These are phyloP conservation scores for Mesaphorura yosii DNA, from an alignment of 1,140 invertebrate genomes.

Conservation along the genomic window DNA sequence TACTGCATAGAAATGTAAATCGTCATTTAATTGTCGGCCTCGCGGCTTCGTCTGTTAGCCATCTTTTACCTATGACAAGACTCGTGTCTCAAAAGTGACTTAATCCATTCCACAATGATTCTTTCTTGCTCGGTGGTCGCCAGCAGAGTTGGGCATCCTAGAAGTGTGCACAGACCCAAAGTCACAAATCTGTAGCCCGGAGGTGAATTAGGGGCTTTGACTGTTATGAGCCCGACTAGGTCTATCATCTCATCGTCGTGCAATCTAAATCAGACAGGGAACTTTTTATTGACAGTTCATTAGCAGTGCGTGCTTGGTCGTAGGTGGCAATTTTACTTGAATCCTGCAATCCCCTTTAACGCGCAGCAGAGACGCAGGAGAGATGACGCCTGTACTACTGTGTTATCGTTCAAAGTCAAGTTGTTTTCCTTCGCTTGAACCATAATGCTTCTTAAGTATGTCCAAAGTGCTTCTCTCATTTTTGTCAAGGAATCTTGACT, in stretches of 20 bases:
- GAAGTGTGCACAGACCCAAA: slow-evolving; percentile 83
- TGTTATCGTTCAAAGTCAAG: slow-evolving; percentile 50
- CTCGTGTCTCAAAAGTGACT: slow-evolving; percentile 75
- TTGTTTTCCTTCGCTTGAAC: slow-evolving; percentile 43
- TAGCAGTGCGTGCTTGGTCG: too few relatives aligned
- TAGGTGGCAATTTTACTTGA: slow-evolving; percentile 61
- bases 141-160: slow-evolving; percentile 82
- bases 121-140: slow-evolving; percentile 66
- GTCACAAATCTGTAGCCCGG: slow-evolving; percentile 88
- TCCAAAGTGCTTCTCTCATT: slow-evolving; percentile 66
- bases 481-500: slow-evolving; percentile 55
- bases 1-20: too few relatives aligned
- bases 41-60: too few relatives aligned
- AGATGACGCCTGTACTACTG: slow-evolving; percentile 67
- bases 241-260: slow-evolving; percentile 82
- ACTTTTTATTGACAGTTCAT: too few relatives aligned
- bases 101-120: slow-evolving; percentile 84
- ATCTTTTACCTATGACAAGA: not conserved
- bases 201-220: slow-evolving; percentile 73
- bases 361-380: slow-evolving; percentile 79
- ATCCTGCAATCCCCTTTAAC: slow-evolving; percentile 76
- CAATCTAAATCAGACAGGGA: slow-evolving; percentile 50
- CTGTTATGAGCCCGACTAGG: slow-evolving; percentile 72
- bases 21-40: too few relatives aligned
- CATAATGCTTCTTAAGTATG: slow-evolving; percentile 48